Conservation (phyloP, 2,113 vertebrate genomes). For the Danionella cerebrum region DNA sequence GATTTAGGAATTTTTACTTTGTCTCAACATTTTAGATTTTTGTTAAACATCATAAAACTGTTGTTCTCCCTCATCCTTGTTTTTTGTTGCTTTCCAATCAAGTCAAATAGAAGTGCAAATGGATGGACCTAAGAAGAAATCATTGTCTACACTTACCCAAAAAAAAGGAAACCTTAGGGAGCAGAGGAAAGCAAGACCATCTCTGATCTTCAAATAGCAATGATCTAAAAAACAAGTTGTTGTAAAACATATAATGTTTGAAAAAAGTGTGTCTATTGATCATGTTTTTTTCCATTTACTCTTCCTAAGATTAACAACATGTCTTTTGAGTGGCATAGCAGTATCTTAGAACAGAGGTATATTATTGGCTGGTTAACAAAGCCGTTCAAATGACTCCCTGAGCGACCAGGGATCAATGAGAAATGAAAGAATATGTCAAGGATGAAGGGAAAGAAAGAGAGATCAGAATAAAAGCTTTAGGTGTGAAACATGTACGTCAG, state of each 20-base stretch:
- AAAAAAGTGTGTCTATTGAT: conserved; percentile 39
- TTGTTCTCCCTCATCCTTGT: neutral
- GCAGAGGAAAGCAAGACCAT: conserved; percentile 37
- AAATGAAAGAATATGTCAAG: conserved; percentile 35
- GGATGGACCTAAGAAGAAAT: conserved; percentile 52
- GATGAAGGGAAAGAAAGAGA: conserved; percentile 12
- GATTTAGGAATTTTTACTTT: too few relatives aligned
- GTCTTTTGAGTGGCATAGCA: conserved; percentile 17
- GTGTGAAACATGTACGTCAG: conserved; percentile 37
- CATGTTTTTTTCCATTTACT: conserved; percentile 1
- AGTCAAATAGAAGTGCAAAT: conserved; percentile 33
- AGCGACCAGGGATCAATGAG: conserved; percentile 22
- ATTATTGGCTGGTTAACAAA: conserved; percentile 30
- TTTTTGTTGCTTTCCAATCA: conserved; percentile 28
- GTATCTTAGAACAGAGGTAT: conserved; percentile 12
- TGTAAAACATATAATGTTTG: conserved; percentile 47
- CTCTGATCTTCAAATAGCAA: conserved; percentile 20
- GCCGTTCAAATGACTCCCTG: conserved; percentile 26
- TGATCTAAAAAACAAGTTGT: conserved; percentile 53
- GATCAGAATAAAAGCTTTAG: conserved; percentile 10
- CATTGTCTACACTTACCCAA: conserved; percentile 46
- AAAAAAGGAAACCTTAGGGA: conserved; percentile 53
- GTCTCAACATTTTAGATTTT: too few relatives aligned
- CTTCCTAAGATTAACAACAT: neutral
- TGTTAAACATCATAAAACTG: conserved; percentile 12